phyloP scores from a whole-genome alignment of 2,888 invertebrate species.

The Phragmatobia fuliginosa region DNA sequence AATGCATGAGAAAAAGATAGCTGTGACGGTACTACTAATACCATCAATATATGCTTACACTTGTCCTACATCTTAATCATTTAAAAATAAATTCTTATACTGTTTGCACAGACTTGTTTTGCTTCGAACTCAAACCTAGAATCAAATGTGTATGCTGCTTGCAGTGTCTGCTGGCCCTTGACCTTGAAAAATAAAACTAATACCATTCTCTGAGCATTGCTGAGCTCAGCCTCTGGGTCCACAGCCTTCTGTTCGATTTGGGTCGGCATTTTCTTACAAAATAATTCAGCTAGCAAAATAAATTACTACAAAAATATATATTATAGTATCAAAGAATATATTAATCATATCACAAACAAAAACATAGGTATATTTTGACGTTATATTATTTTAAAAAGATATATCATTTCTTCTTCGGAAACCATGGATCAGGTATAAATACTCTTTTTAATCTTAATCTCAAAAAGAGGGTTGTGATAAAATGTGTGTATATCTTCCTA shows the following conservation, averaged over 20 bases:
- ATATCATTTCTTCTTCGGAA: neutral
- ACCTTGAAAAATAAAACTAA: slow-evolving; percentile 24
- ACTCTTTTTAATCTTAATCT: neutral
- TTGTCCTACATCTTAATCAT: no score
- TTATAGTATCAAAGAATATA: slow-evolving; percentile 3
- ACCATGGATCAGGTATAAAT: neutral
- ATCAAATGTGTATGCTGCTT: no score
- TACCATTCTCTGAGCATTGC: slow-evolving; percentile 79
- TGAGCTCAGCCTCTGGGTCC: slow-evolving; percentile 81
- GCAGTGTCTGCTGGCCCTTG: slow-evolving; percentile 22
- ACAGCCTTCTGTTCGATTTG: slow-evolving; percentile 74
- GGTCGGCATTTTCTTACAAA: slow-evolving; percentile 64
- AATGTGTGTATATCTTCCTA: no score
- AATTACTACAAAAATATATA: slow-evolving; percentile 3
- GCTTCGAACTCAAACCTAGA: no score
- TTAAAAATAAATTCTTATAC: no score
- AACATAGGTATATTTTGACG: slow-evolving; percentile 3
- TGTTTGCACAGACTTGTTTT: no score
- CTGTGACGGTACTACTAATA: no score
- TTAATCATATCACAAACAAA: neutral
- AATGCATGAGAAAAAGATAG: no score
- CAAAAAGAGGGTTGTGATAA: no score
- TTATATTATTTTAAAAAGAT: neutral
- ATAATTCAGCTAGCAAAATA: slow-evolving; percentile 6
- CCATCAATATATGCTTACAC: no score